Base-by-base conservation (phyloP, 2,113 vertebrate genomes). In the Uria lomvia region DNA sequence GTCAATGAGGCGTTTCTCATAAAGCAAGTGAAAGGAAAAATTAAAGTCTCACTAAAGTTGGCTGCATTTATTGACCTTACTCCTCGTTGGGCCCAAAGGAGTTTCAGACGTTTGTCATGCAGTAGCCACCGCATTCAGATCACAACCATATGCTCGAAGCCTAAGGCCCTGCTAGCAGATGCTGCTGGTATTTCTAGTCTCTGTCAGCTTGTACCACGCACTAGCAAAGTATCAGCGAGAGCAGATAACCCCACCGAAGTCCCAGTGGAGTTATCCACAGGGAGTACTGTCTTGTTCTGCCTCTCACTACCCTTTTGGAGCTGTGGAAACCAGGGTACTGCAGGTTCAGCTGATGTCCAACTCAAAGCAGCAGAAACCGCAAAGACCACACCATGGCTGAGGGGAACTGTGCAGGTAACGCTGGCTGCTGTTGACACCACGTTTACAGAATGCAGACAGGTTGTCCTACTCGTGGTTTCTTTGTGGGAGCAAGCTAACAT, bases 81-180 rank as follows among this genome's bases (percentile, higher is more conserved):
- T 92, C 29, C 8, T 55, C 12, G 26, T 40, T 0, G 3, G 27
- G 13, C 23, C 47, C 32, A 59, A 87, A 87, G 11, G 19, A 38
- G 2, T 29, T 67, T 58, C 71, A 72, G 58, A 40, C 4, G 2
- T 47, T 47, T 79, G 34, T 58, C 32, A 5, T 8, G 22, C 16
- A 45, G 30, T 7, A 67, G 42, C 15, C 32, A 66, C 30, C 55
- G 38, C 8, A 29, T 29, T 83, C 40, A 42, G 49, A 80, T 18
- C 23, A 38, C 9, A 72, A 9, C 21, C 0, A 0, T 7, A 12
- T 3, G 42, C 17, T 59, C 0, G 0, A 62, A 53, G 30, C 19
- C 21, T 11, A 36, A 56, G 32, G 34, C 20, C 30, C 43, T 30
- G 9, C 56, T 49, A 15, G 2, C 4, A 58, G 34, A 23, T 50